Evolutionary conservation across 2,888 invertebrate species (phyloP).

Genomic region (Zaprionus bogoriensis): DNA sequence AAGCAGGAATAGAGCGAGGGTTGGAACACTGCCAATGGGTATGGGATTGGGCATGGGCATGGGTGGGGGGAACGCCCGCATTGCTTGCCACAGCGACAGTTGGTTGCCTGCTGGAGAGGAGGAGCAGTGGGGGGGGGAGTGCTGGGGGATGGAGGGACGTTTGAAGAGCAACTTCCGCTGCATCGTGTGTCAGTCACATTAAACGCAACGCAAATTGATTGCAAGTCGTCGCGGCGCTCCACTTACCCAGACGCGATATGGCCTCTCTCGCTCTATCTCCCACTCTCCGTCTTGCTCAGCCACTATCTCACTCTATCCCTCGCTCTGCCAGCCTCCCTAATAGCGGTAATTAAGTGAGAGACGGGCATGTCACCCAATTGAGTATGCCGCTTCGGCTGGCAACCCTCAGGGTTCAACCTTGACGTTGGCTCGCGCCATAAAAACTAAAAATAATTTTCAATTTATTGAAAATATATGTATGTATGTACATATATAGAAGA

Average conservation of each 20-base stretch:
- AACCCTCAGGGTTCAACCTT: neutral
- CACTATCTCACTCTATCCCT: too few species aligned
- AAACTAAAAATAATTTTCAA: slow-evolving; percentile 14
- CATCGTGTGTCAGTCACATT: slow-evolving; percentile 32
- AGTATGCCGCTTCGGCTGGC: neutral
- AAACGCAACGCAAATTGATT: slow-evolving; percentile 70
- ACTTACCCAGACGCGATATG: slow-evolving; percentile 21
- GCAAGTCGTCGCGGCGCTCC: slow-evolving; percentile 41
- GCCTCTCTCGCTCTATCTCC: neutral
- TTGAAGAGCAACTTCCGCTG: slow-evolving; percentile 38
- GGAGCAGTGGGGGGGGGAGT: neutral
- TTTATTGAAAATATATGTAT: slow-evolving; percentile 4
- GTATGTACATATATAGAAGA: neutral
- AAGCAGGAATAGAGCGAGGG: neutral
- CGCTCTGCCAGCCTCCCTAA: slow-evolving; percentile 26
- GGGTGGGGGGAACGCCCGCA: too few species aligned
- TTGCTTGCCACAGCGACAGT: slow-evolving; percentile 11
- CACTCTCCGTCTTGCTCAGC: too few species aligned
- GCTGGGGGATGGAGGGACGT: neutral
- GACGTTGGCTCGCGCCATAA: slow-evolving; percentile 23
- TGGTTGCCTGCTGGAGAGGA: neutral
- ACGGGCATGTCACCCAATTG: slow-evolving; percentile 49
- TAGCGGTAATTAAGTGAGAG: slow-evolving; percentile 61
- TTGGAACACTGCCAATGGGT: too few species aligned
- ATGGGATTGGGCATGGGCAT: too few species aligned